A percentile compares a stretch with the other conserved stretches of the same genome.
These are phyloP conservation scores for Pelusios castaneus DNA, from an alignment of 2,113 vertebrate species.

Conservation along the genomic window DNA sequence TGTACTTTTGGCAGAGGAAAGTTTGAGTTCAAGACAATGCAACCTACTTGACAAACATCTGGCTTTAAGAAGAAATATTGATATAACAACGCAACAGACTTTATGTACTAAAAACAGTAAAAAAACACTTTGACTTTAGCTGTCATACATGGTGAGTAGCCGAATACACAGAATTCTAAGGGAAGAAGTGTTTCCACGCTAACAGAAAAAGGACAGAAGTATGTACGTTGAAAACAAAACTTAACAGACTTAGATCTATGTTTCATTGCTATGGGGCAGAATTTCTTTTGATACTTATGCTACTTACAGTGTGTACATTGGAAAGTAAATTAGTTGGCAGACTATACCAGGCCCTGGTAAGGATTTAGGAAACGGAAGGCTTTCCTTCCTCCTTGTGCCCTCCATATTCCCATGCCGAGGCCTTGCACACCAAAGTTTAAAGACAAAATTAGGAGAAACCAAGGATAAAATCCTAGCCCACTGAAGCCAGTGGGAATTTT, in stretches of 20 bases:
- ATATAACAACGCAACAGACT: background rate
- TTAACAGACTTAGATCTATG: background rate
- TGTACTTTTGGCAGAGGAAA: background rate
- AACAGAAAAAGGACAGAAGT: background rate
- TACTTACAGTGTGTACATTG: background rate
- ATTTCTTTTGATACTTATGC: background rate
- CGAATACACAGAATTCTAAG: background rate
- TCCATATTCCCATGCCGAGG: rapidly evolving
- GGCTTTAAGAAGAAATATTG: background rate
- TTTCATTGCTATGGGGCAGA: background rate
- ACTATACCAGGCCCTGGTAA: background rate
- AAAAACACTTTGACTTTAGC: background rate
- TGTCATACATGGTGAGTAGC: background rate
- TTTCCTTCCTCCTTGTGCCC: rapidly evolving
- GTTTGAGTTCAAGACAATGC: background rate
- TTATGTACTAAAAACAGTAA: background rate
- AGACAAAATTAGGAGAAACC: background rate
- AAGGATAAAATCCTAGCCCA: background rate
- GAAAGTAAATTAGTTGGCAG: background rate
- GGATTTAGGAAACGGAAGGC: background rate
- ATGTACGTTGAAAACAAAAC: background rate
- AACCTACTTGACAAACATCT: background rate
- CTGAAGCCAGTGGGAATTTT: background rate
- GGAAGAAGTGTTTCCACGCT: background rate
- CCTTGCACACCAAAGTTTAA: background rate